Evolutionary conservation across 2,888 invertebrate species (phyloP).

Genomic region (Hyles lineata): DNA sequence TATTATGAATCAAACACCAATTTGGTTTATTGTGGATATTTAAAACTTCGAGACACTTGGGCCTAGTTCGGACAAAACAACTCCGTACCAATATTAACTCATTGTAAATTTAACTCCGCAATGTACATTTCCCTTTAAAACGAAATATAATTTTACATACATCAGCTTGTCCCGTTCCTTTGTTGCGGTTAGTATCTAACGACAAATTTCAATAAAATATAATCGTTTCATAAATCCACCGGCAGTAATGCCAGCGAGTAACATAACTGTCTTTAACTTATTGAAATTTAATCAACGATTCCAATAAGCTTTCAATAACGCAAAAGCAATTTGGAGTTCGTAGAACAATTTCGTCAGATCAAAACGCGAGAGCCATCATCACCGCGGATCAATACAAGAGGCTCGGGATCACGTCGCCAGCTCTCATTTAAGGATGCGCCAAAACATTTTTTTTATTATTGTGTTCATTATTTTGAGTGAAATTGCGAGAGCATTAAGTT

Average conservation of each 20-base stretch:
- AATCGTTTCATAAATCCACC: background rate
- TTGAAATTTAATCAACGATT: constrained; percentile 37
- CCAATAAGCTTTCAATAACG: constrained; percentile 43
- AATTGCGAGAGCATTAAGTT: constrained; percentile 85
- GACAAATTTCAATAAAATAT: constrained; percentile 10
- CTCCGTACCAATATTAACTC: no score
- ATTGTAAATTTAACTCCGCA: no score
- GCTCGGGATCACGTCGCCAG: constrained; percentile 64
- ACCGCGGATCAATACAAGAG: constrained; percentile 58
- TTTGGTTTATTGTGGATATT: no score
- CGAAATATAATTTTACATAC: no score
- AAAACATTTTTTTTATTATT: constrained; percentile 80
- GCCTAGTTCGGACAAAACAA: no score
- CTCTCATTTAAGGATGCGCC: constrained; percentile 68
- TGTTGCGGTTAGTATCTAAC: background rate
- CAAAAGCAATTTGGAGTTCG: constrained; percentile 63
- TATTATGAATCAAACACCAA: no score
- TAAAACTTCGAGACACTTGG: no score
- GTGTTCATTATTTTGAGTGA: constrained; percentile 82
- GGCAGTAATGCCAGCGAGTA: background rate
- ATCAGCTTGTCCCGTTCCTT: background rate
- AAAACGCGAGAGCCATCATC: constrained; percentile 56
- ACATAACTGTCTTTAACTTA: constrained; percentile 28
- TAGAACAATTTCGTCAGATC: constrained; percentile 66
- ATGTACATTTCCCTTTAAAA: no score